phyloP scores from a whole-genome alignment of 2,888 invertebrate species.

The Heliconius aoede region DNA sequence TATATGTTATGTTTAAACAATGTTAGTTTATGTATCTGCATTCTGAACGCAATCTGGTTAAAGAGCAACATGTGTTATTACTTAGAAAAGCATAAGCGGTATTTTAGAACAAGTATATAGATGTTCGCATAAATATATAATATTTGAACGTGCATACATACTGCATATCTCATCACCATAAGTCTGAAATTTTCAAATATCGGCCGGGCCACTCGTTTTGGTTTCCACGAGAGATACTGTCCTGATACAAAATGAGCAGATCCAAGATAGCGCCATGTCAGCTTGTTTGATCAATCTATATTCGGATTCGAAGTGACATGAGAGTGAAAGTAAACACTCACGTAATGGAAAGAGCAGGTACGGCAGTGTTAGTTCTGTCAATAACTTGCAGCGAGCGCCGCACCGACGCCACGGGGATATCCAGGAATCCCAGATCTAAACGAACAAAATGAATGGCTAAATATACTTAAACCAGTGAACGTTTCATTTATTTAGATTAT shows the following conservation, averaged over 20 bases:
- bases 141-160: neutral
- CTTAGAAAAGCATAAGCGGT: neutral
- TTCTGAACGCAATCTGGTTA: neutral
- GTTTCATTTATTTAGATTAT: neutral
- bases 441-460: neutral
- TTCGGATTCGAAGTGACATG: too few species aligned
- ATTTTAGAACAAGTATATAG: neutral
- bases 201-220: too few species aligned
- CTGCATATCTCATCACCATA: too few species aligned
- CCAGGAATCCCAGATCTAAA: slow-evolving; percentile 63
- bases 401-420: slow-evolving; percentile 55
- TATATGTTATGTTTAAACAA: neutral
- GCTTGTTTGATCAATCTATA: too few species aligned
- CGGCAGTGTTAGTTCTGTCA: slow-evolving; percentile 47
- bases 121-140: neutral
- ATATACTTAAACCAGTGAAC: neutral
- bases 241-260: too few species aligned
- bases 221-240: too few species aligned
- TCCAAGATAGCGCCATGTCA: too few species aligned
- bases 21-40: slow-evolving; percentile 4
- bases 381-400: slow-evolving; percentile 64
- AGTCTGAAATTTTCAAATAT: too few species aligned
- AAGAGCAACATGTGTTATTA: neutral
- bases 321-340: slow-evolving; percentile 54
- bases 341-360: slow-evolving; percentile 62